Evolutionary conservation across 1,140 invertebrate species (phyloP).

Genomic region (Aporrectodea caliginosa): DNA sequence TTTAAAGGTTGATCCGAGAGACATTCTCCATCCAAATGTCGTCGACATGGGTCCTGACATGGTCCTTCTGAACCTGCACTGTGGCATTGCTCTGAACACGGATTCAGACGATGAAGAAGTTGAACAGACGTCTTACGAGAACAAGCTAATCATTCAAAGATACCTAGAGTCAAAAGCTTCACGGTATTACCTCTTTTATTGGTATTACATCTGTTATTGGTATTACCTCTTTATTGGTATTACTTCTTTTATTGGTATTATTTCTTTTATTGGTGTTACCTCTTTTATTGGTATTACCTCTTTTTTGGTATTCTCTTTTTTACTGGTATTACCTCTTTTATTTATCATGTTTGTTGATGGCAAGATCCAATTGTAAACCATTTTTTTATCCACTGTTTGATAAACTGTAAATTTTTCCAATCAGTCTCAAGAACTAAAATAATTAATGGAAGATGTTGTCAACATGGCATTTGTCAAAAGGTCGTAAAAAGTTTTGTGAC

Average conservation of each 20-base stretch:
- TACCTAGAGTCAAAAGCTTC: not conserved
- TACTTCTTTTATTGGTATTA: not conserved
- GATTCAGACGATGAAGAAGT: conserved; percentile 15
- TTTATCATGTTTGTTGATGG: not conserved
- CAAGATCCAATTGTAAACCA: too few species aligned
- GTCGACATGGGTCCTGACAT: conserved; percentile 33
- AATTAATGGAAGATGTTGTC: too few species aligned
- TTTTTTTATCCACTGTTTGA: too few species aligned
- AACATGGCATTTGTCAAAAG: too few species aligned
- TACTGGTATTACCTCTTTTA: not conserved
- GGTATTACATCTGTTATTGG: not conserved
- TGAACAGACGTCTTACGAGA: conserved; percentile 18
- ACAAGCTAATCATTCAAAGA: conserved; percentile 7
- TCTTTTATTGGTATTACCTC: not conserved
- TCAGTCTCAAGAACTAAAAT: too few species aligned
- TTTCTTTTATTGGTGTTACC: conserved; percentile 18
- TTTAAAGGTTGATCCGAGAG: conserved; percentile 34
- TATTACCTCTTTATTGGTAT: not conserved
- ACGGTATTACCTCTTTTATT: conserved; percentile 5
- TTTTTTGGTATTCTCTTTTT: not conserved
- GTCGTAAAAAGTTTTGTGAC: too few species aligned
- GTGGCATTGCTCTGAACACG: conserved; percentile 32
- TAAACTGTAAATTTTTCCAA: too few species aligned
- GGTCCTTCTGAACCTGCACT: conserved; percentile 38
- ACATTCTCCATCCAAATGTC: conserved; percentile 35